Evolutionary conservation across 2,888 invertebrate genomes (phyloP), one percentile per base, ranked within the genome.

Genomic region (Ornithoptera alexandrae): DNA sequence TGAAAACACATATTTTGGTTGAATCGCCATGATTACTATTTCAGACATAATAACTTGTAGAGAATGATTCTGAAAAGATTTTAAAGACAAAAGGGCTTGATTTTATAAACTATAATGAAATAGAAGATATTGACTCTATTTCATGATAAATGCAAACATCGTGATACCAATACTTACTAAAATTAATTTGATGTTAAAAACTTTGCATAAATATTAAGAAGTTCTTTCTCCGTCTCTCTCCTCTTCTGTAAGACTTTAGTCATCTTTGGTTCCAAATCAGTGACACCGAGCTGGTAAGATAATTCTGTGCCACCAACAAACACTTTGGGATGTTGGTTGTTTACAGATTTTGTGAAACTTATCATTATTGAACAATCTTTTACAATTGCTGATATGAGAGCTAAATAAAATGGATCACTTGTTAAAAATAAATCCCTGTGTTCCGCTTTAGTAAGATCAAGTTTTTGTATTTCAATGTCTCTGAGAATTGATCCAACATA

Each of bases 301-400:
- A 94, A 86, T 72, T 79, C 85, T 46, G 79, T 75, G 59, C 87
- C 85, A 62, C 81, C 82, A 67, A 93, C 72, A 74, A 84, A 72
- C 42, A 88, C 76, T 65, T 68, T 79, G n/a, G 83, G 79, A 39
- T 73, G 74, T n/a, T 77, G 75, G 70, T 81, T 77, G 66, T 78
- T 72, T 65, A 66, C 73, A 56, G 79, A 72, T 70, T 78, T 69
- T 68, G 85, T 76, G 73, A 95, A 92, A 65, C 94, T 92, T 65
- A 95, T 90, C 94, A 95, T 95, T 39, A 95, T 92, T 0, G 95
- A 96, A 78, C 95, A 95, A 79, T 96, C 96, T 81, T 94, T 95
- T 24, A 94, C 94, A 6, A 95, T 93, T 42, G 95, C 94, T 18
- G 95, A 94, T 75, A 95, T 88, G 67, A 95, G 83, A 2, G 86